Evolutionary conservation across 2,797 vertebrate genomes (phyloP).

Genomic region (Siniperca obscura): DNA sequence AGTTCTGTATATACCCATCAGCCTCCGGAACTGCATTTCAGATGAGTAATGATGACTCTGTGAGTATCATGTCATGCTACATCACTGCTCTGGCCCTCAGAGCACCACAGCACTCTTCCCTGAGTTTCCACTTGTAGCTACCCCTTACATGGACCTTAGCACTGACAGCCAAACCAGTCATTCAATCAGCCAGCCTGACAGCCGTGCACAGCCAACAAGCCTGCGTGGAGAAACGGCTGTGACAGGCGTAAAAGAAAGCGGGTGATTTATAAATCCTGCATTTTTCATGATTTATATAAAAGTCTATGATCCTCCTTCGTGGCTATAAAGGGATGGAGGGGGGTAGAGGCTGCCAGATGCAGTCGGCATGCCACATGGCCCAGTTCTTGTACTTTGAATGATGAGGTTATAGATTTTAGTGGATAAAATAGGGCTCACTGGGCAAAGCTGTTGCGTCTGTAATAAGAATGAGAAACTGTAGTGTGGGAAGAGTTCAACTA

Average conservation of each 20-base stretch:
- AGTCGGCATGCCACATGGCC: slow-evolving; percentile 43
- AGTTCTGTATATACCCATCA: slow-evolving; percentile 34
- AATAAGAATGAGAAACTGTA: slow-evolving; percentile 17
- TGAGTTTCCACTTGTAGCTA: slow-evolving; percentile 30
- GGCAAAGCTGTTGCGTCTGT: slow-evolving; percentile 33
- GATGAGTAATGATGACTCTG: slow-evolving; percentile 54
- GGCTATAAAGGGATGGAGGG: slow-evolving; percentile 39
- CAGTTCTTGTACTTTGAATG: slow-evolving; percentile 55
- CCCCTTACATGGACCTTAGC: slow-evolving; percentile 5
- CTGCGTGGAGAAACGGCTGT: slow-evolving; percentile 9
- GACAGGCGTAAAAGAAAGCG: not conserved
- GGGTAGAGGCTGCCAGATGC: slow-evolving; percentile 50
- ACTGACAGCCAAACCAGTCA: slow-evolving; percentile 32
- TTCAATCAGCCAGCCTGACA: slow-evolving; percentile 42
- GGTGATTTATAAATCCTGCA: slow-evolving; percentile 54
- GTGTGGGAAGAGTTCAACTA: not conserved
- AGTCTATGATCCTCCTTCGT: slow-evolving; percentile 49
- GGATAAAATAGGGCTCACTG: slow-evolving; percentile 38
- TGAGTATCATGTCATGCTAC: slow-evolving; percentile 46
- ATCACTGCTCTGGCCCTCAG: slow-evolving; percentile 50
- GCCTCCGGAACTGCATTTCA: slow-evolving; percentile 51
- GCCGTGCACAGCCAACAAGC: slow-evolving; percentile 12
- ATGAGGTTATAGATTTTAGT: slow-evolving; percentile 61
- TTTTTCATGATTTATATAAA: slow-evolving; percentile 61
- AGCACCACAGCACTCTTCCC: slow-evolving; percentile 12